These are phyloP conservation scores for Pocillopora meandrina DNA, from an alignment of 92 coral and sea anemone species.

Conservation along the genomic window DNA sequence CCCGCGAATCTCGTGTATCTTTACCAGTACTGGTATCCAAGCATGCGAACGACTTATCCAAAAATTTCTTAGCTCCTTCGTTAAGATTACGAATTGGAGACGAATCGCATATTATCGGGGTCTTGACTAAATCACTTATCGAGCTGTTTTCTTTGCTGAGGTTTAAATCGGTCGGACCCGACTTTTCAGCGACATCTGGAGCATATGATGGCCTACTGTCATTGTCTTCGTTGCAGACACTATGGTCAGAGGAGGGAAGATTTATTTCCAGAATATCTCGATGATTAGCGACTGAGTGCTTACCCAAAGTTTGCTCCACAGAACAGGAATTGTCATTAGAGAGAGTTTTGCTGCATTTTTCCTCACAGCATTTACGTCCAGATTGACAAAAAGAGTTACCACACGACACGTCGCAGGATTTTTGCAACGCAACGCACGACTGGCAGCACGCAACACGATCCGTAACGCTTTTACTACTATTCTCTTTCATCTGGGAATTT, in stretches of 20 bases:
- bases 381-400: not conserved
- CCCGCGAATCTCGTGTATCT: not conserved
- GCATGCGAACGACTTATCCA: slow-evolving; percentile 19
- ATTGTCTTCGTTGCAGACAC: not conserved
- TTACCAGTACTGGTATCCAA: not conserved
- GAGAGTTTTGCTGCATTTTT: not conserved
- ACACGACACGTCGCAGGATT: not conserved
- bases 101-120: slow-evolving; percentile 32
- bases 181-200: not conserved
- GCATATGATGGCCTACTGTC: not conserved
- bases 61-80: slow-evolving; percentile 12
- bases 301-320: not conserved
- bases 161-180: not conserved
- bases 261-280: not conserved
- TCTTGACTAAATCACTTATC: slow-evolving; percentile 9
- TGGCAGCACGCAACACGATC: not conserved
- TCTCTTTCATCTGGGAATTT: not conserved
- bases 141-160: slow-evolving; percentile 5
- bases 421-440: not conserved
- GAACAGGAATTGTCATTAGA: not conserved
- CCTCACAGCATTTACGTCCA: not conserved
- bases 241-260: not conserved
- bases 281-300: not conserved
- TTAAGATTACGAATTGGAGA: slow-evolving; percentile 30
- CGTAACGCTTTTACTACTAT: not conserved